Conservation (phyloP, 2,797 vertebrate species). For the Falco peregrinus region DNA sequence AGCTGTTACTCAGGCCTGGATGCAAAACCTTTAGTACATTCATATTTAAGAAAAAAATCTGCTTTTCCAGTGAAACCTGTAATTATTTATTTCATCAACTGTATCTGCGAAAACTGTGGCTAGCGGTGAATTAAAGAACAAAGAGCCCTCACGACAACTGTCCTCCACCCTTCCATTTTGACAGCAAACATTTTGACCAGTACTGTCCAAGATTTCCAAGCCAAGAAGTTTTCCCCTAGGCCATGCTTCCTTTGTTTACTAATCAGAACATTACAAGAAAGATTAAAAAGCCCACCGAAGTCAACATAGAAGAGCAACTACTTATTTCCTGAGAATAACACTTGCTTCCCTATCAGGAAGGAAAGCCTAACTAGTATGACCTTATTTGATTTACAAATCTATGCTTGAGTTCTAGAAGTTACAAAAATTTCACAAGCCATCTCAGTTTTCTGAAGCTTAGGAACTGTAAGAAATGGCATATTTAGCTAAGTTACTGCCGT, state of each 20-base stretch:
- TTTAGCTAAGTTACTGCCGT: background rate
- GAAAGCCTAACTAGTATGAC: background rate
- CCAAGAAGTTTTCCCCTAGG: background rate
- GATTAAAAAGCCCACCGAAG: background rate
- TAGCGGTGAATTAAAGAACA: background rate
- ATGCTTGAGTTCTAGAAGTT: background rate
- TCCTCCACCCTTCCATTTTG: background rate
- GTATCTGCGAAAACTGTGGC: background rate
- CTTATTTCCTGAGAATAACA: background rate
- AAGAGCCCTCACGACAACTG: background rate
- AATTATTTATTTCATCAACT: background rate
- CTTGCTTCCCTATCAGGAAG: background rate
- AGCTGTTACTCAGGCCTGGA: background rate
- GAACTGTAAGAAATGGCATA: background rate
- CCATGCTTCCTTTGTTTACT: background rate
- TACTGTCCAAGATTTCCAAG: background rate
- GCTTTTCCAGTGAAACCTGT: background rate
- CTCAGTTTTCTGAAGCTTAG: background rate
- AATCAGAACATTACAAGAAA: background rate
- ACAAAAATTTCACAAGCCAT: background rate
- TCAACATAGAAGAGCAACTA: background rate
- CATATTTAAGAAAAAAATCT: background rate
- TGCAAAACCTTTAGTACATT: background rate
- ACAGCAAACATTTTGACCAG: background rate
- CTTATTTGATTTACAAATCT: background rate